Evolutionary conservation across 2,888 invertebrate species (phyloP).

Genomic region (Patella depressa): DNA sequence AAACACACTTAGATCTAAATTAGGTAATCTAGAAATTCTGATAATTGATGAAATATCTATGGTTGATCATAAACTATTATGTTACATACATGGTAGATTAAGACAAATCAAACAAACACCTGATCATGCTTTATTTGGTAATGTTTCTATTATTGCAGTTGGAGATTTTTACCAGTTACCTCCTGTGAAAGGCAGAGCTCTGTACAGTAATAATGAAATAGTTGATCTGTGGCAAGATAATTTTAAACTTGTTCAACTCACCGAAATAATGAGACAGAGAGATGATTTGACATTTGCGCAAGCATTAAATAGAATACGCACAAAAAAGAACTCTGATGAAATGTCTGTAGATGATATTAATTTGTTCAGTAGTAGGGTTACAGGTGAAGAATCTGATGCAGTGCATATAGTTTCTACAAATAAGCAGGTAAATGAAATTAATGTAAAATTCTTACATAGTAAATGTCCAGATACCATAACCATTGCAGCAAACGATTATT

Average conservation of each 20-base stretch:
- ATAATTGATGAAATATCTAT: constrained; percentile 29
- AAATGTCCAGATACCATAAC: constrained; percentile 13
- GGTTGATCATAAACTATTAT: constrained; percentile 14
- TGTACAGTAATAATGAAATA: not conserved
- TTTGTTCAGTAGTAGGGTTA: constrained; percentile 19
- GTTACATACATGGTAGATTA: constrained; percentile 23
- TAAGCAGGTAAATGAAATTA: constrained; percentile 26
- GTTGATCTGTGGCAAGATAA: constrained; percentile 28
- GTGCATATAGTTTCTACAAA: constrained; percentile 33
- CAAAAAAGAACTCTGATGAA: constrained; percentile 19
- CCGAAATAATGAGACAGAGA: constrained; percentile 31
- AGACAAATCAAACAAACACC: constrained; percentile 22
- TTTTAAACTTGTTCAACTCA: constrained; percentile 27
- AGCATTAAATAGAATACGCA: constrained; percentile 26
- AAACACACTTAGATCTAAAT: constrained; percentile 14
- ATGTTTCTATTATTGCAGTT: not conserved
- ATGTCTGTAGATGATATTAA: constrained; percentile 6
- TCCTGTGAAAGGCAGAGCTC: constrained; percentile 25
- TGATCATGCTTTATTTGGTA: constrained; percentile 8
- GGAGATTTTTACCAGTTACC: constrained; percentile 29
- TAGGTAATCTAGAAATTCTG: constrained; percentile 16
- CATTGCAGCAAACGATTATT: constrained; percentile 27
- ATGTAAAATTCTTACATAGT: constrained; percentile 18
- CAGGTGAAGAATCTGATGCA: constrained; percentile 21
- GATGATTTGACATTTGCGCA: constrained; percentile 25